Evolutionary conservation across 2,888 invertebrate species (phyloP), one percentile per base, ranked within the genome.

Genomic region (Ephialtes manifestator): DNA sequence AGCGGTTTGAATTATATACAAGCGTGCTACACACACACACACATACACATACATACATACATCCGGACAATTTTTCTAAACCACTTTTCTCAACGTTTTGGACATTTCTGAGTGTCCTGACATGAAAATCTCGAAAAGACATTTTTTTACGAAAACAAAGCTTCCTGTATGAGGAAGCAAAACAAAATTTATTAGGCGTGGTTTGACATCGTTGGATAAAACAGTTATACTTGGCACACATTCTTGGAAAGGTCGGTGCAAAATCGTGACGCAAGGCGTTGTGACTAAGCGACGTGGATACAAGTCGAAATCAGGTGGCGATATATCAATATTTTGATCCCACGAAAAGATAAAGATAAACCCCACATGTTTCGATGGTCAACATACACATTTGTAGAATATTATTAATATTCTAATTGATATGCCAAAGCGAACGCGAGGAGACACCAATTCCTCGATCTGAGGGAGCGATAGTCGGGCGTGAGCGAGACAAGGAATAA

Each of bases 161-260:
- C n/a, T n/a, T n/a, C n/a, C n/a, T n/a, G n/a, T n/a, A n/a, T n/a
- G 1, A 5, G 48, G 3, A 48, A n/a, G 0, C 3, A 48, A 15
- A 48, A n/a, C 0, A 48, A 13, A 28, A 28, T 58, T 28, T 28
- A 13, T 58, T 28, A 28, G 28, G 15, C 58, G 28, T 7, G 28
- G 24, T 55, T 55, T 24, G 58, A 28, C 58, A 28, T 15, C 58
- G 15, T 15, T 11, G 15, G 51, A n/a, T 51, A 28, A 11, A 58
- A 58, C 24, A 58, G 24, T 28, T 58, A 58, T 24, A 58, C 28
- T 28, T 58, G 58, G 58, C 58, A 58, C 58, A 58, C 58, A 58
- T 58, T 28, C 24, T 28, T 28, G 58, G 58, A 58, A 58, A 58
- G 15, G 5, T 28, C 58, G 13, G 28, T 24, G 13, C 58, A 58